Base-by-base conservation (phyloP, 2,113 vertebrate species). In the Rhegmatorhina hoffmannsi region DNA sequence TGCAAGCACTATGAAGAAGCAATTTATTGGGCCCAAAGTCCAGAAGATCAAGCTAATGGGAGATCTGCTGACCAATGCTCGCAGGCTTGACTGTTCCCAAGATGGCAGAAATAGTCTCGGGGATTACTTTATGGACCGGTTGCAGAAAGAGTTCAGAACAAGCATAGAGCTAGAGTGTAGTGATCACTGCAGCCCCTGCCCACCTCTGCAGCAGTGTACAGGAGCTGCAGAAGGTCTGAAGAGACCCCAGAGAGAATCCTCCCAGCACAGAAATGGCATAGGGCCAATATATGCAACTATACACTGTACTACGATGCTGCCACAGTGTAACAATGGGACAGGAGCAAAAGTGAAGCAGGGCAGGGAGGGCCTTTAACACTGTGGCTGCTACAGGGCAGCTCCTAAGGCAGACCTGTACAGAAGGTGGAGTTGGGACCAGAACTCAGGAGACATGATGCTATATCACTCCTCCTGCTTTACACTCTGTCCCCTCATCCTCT, bases 81-180 rank as follows among this genome's bases (percentile, higher is more conserved):
- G 84, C n/a, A 97, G 96, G 91, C 93, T 97, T 89, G 98, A 98
- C 87, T 98, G 98, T 55, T 97, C 95, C 67, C 87, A 66, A 23
- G 97, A 98, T 46, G 89, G 95, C 63, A 87, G 92, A 47, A 95
- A 92, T 14, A 96, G 97, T 84, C 97, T 98, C n/a, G 98, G 98
- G 82, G 98, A 98, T 95, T 98, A 98, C 81, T 97, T 98, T 28
- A 97, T 98, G 79, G 97, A 98, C 68, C 97, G 96, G 62, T 82
- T 98, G 58, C 97, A 98, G 81, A 95, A 97, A 44, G 97, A 98
- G 84, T 96, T 98, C 56, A 96, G 91, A 70, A 94, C 31, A 80
- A 69, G 90, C 83, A 52, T 20, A 94, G 94, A 95, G 47, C 40
- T 84, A 85, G 80, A 95, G 33, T 38, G 36, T n/a, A 90, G 92